Conservation (phyloP, 2,888 invertebrate species). For the Harmothoe impar region DNA sequence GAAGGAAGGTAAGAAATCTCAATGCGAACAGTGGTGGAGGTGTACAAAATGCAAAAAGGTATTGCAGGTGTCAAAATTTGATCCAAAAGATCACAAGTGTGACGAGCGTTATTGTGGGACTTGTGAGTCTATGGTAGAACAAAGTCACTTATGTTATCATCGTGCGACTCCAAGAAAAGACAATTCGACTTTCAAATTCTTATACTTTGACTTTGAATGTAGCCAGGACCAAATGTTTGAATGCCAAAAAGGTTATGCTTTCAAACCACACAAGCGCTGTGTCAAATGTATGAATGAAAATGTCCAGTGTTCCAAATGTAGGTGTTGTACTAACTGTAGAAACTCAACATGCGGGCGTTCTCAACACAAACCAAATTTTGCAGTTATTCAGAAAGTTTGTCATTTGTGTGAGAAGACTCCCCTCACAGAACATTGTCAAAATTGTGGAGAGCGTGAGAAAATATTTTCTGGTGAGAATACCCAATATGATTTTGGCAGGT, state of each 20-base stretch:
- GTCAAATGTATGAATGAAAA: background rate
- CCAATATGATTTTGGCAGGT: background rate
- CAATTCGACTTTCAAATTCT: background rate
- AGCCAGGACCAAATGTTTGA: background rate
- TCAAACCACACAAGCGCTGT: background rate
- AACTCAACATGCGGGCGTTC: background rate
- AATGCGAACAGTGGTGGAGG: background rate
- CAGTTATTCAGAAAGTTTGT: background rate
- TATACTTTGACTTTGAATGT: conserved; percentile 8
- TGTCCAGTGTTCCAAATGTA: background rate
- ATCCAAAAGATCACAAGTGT: background rate
- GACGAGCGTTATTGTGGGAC: background rate
- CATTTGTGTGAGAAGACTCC: background rate
- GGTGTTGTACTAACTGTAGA: background rate
- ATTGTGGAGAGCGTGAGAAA: background rate
- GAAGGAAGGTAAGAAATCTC: background rate
- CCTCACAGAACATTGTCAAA: background rate
- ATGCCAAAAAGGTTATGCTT: background rate
- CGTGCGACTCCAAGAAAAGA: background rate
- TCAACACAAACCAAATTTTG: background rate
- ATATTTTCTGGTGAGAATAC: background rate
- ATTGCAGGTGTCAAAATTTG: background rate
- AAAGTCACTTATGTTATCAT: background rate
- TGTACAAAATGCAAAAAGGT: conserved; percentile 4
- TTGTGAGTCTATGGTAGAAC: background rate